Base-by-base conservation (phyloP, 1,140 invertebrate species). In the Drosophila grimshawi region DNA sequence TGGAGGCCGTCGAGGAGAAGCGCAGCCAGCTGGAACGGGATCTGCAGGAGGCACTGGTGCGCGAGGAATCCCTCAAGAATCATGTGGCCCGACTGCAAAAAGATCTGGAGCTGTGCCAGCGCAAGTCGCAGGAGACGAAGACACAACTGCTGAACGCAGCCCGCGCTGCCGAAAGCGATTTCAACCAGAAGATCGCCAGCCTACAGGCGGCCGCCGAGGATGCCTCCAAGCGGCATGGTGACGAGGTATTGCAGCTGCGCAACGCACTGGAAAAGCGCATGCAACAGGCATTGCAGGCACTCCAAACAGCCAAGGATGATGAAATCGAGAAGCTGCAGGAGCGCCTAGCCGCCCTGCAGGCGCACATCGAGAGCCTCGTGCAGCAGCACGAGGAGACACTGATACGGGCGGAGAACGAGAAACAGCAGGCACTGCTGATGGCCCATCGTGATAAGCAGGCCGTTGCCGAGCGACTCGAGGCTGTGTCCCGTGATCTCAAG, bases 401-500 rank as follows among this genome's bases (percentile, higher is more conserved):
- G 79, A 92, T 97, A 2, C 93, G 97, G 32, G 96, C 96, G 3
- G 97, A 97, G 93, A 97, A 97, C 91, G 97, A 97, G 80, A 97
- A 97, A 81, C 97, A 97, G 75, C 96, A 97, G 92, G 96, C 96
- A n/a, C 93, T 97, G 48, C 91, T 97, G 4, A 95, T 97, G 95
- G 97, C 96, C 63, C 96, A 97, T 82, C 96, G 97, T 82, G 96
- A 97, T 92, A 96, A 97, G 81, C 96, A 97, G 93, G 96, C 96
- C 0, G 85, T 97, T 2, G 93, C 95, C 52, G 96, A 97, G 79
- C 96, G 96, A 56, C 92, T 97, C 1, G 96, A 97, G 78, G 93
- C 94, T 32, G 93, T 94, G 1, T 94, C 95, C 60, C 93, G 95
- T 37, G 95, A 96, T 72, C 92, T 97, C 2, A 96, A 96, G 83